A percentile compares a stretch with the other conserved stretches of the same genome.
Conservation (phyloP, 1,140 invertebrate species). For the Apis laboriosa region DNA sequence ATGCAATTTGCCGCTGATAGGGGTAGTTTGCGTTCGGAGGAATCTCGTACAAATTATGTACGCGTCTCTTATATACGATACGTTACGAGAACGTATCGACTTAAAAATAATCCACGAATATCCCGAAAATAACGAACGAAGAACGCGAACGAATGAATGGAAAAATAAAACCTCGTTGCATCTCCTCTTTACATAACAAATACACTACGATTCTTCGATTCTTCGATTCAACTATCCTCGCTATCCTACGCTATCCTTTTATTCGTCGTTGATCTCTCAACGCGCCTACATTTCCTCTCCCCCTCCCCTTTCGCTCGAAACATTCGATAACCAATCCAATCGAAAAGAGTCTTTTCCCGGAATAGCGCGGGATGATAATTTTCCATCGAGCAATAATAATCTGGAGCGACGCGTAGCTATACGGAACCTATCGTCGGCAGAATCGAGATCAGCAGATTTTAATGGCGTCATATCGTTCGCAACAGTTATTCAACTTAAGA, state of each 20-base stretch:
- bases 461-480: constrained; percentile 62
- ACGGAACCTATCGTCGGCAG: constrained; percentile 23
- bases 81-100: neutral
- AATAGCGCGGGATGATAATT: neutral
- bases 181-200: too few relatives aligned
- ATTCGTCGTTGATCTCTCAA: too few relatives aligned
- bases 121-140: too few relatives aligned
- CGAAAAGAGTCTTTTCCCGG: too few relatives aligned
- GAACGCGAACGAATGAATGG: too few relatives aligned
- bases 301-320: neutral
- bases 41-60: neutral
- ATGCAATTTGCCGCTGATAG: neutral
- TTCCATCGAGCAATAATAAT: constrained; percentile 35
- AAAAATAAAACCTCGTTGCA: too few relatives aligned
- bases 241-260: too few relatives aligned
- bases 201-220: too few relatives aligned
- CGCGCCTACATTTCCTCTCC: too few relatives aligned
- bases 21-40: neutral
- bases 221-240: too few relatives aligned
- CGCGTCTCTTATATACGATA: too few relatives aligned
- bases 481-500: constrained; percentile 63
- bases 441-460: constrained; percentile 59
- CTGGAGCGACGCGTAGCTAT: neutral
- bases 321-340: neutral
- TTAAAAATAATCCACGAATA: too few relatives aligned